A percentile compares a stretch with the other conserved stretches of the same genome.
These are phyloP conservation scores for Criorhina ranunculi DNA, from an alignment of 2,888 invertebrate species.

Conservation along the genomic window DNA sequence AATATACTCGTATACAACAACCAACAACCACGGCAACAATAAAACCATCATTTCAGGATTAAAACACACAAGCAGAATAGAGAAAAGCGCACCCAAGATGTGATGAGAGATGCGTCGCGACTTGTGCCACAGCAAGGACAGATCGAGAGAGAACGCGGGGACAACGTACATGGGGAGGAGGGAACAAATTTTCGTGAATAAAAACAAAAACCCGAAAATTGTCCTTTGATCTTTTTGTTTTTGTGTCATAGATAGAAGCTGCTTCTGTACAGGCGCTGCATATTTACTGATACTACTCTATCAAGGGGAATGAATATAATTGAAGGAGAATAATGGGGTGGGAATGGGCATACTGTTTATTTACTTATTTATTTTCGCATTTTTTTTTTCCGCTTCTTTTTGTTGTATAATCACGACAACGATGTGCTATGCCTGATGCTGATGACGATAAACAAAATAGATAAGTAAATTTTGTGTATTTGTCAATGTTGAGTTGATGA, in stretches of 20 bases:
- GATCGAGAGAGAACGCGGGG: neutral
- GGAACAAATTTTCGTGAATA: constrained; percentile 30
- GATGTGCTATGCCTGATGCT: constrained; percentile 33
- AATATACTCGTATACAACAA: constrained; percentile 6
- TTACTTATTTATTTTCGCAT: constrained; percentile 59
- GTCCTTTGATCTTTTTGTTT: constrained; percentile 70
- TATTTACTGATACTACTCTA: constrained; percentile 44
- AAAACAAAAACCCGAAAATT: constrained; percentile 60
- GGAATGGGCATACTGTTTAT: constrained; percentile 57
- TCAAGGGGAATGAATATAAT: constrained; percentile 69
- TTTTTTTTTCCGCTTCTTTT: constrained; percentile 35
- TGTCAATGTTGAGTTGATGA: constrained; percentile 30
- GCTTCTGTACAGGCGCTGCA: constrained; percentile 14
- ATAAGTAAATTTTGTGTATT: constrained; percentile 59
- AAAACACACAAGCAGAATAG: constrained; percentile 13
- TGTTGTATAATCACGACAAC: constrained; percentile 57
- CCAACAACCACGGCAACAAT: constrained; percentile 38
- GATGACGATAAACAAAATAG: constrained; percentile 64
- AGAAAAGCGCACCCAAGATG: neutral
- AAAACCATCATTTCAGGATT: constrained; percentile 50
- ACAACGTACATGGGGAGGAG: neutral
- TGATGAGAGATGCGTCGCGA: constrained; percentile 16
- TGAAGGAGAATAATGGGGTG: constrained; percentile 48
- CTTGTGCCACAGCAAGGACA: neutral
- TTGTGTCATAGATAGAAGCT: constrained; percentile 18